Conservation (phyloP, 1,140 invertebrate species). For the Drusus annulatus region DNA sequence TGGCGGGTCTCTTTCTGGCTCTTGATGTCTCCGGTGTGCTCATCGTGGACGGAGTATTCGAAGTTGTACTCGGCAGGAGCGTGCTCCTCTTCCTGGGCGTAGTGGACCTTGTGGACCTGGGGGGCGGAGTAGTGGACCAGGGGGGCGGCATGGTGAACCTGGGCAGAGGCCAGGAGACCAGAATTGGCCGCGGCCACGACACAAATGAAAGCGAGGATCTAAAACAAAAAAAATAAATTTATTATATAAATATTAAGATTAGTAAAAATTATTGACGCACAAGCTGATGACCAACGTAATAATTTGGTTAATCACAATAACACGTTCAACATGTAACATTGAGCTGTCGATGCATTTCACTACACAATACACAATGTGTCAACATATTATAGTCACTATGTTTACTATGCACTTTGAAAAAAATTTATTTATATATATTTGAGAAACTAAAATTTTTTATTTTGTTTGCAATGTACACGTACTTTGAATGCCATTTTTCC, state of each 20-base stretch:
- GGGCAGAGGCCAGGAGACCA: constrained; percentile 55
- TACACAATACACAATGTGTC: too few relatives aligned
- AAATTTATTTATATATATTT: too few relatives aligned
- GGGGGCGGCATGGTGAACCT: constrained; percentile 60
- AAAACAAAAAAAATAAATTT: constrained; percentile 6
- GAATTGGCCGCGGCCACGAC: constrained; percentile 50
- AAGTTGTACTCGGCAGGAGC: constrained; percentile 69
- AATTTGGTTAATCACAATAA: background rate
- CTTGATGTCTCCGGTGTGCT: constrained; percentile 74
- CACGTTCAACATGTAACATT: too few relatives aligned
- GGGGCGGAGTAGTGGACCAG: constrained; percentile 62
- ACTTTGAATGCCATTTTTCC: constrained; percentile 48
- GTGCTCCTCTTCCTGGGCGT: constrained; percentile 62
- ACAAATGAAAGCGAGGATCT: constrained; percentile 53
- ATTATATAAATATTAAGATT: too few relatives aligned
- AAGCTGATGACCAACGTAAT: background rate
- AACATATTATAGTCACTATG: too few relatives aligned
- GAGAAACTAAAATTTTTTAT: too few relatives aligned
- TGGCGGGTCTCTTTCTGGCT: constrained; percentile 74
- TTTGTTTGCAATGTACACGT: background rate
- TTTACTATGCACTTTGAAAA: too few relatives aligned
- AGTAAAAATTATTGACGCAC: too few relatives aligned
- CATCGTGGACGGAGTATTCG: constrained; percentile 72
- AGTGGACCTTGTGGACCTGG: constrained; percentile 58
- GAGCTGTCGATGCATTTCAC: too few relatives aligned